Base-by-base conservation (phyloP, 2,888 invertebrate genomes). In the Germaria angustata region DNA sequence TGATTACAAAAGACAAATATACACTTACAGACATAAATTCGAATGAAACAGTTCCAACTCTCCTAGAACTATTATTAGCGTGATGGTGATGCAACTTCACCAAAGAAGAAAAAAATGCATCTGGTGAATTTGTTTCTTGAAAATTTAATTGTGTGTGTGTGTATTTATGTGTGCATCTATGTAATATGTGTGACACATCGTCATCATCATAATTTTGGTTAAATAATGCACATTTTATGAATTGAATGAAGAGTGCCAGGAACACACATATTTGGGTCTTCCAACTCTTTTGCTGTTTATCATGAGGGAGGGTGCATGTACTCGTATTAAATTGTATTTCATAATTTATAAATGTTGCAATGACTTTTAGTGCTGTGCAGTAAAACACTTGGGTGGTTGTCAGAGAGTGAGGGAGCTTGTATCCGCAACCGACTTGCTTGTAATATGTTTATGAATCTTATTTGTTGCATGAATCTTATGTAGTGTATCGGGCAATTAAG, bases 51-150 rank as follows among this genome's bases (percentile, higher is more conserved):
- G 13, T 49, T 61, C 22, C 22, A 63, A 44, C 28, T 53, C 9
- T 28, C 20, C 9, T 6, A 22, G 15, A 28, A 24, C 15, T 24
- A 72, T 59, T 39, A 32, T 49, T 39, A 34, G 41, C 15, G 11
- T 15, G 22, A 24, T 36, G n/a, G 32, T 71, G 65, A 71, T 71
- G 72, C 49, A 65, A 57, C 65, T 65, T 57, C 7, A 51, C 15
- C n/a, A 15, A 44, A 20, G 5, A 57, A 13, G 15, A 15, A 22
- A 9, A 63, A 75, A 78, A 41, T 69, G 69, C 81, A 81, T 78
- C 73, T 81, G 81, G 78, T 73, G 41, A 73, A 69, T 65, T 78
- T 78, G 61, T 73, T 49, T 49, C 59, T 44, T 51, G 51, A 59
- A 78, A n/a, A n/a, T n/a, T n/a, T n/a, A n/a, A n/a, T n/a, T n/a